Evolutionary conservation across 2,113 vertebrate genomes (phyloP).

Genomic region (Chelonoidis abingdonii): DNA sequence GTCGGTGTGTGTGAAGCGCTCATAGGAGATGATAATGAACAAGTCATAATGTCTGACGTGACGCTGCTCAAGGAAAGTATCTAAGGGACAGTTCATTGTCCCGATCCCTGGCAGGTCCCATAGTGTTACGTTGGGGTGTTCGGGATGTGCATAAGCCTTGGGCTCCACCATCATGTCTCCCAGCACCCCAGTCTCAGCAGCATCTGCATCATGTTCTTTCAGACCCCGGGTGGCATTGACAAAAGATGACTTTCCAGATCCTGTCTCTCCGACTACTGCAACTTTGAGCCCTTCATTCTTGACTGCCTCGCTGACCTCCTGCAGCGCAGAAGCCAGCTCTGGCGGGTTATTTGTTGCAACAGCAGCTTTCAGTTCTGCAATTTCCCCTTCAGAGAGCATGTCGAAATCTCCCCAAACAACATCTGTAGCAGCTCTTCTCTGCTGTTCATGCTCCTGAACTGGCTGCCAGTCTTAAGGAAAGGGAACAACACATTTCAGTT

Average conservation of each 20-base stretch:
- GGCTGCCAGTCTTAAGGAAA: background rate
- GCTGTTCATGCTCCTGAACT: too few relatives aligned
- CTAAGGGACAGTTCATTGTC: background rate
- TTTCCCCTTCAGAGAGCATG: background rate
- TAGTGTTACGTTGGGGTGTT: background rate
- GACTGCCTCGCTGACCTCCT: background rate
- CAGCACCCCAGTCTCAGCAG: background rate
- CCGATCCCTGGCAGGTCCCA: background rate
- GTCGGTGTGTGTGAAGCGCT: background rate
- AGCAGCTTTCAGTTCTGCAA: background rate
- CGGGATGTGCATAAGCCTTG: background rate
- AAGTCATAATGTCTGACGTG: background rate
- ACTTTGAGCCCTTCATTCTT: background rate
- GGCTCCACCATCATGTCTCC: background rate
- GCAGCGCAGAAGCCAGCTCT: background rate
- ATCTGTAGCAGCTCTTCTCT: background rate
- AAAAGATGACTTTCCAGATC: background rate
- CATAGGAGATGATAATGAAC: background rate
- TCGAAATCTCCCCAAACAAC: background rate
- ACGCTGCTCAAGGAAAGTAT: background rate
- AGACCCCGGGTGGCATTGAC: background rate
- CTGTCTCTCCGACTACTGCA: background rate
- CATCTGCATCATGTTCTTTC: background rate
- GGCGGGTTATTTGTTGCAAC: fast-evolving
- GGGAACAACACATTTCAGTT: background rate